Evolutionary conservation across 2,113 vertebrate genomes (phyloP).

Genomic region (Sturnira hondurensis): DNA sequence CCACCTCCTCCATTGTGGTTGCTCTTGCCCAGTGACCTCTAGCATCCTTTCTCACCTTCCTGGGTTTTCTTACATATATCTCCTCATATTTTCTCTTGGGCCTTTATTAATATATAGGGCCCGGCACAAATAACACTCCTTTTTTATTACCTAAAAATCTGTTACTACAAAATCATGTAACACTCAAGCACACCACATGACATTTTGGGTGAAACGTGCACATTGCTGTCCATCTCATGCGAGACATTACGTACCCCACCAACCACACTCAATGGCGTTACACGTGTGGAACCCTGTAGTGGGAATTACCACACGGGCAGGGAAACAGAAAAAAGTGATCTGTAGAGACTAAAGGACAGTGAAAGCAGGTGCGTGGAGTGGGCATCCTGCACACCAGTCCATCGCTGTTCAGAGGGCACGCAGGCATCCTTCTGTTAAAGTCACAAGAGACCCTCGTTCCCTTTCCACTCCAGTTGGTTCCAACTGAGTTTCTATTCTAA

Average conservation of each 20-base stretch:
- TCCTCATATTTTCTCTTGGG: background rate
- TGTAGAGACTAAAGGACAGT: background rate
- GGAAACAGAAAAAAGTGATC: background rate
- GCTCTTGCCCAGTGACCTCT: background rate
- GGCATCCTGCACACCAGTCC: background rate
- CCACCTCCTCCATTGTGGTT: background rate
- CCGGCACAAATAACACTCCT: too few species aligned
- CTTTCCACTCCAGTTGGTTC: background rate
- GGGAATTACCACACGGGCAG: background rate
- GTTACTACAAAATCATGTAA: too few species aligned
- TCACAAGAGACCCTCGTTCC: background rate
- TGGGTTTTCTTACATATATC: background rate
- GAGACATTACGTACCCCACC: too few species aligned
- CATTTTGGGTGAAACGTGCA: too few species aligned
- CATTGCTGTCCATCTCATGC: too few species aligned
- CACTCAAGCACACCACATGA: too few species aligned
- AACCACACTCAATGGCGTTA: too few species aligned
- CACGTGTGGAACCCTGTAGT: background rate
- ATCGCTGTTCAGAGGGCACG: rapidly evolving
- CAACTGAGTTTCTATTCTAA: background rate
- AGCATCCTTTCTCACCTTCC: background rate
- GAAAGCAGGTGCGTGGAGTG: background rate
- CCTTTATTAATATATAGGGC: background rate
- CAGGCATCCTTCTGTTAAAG: background rate
- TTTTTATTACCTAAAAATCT: too few species aligned